Evolutionary conservation across 2,113 vertebrate genomes (phyloP).

Genomic region (Psittacula cyanocephala): DNA sequence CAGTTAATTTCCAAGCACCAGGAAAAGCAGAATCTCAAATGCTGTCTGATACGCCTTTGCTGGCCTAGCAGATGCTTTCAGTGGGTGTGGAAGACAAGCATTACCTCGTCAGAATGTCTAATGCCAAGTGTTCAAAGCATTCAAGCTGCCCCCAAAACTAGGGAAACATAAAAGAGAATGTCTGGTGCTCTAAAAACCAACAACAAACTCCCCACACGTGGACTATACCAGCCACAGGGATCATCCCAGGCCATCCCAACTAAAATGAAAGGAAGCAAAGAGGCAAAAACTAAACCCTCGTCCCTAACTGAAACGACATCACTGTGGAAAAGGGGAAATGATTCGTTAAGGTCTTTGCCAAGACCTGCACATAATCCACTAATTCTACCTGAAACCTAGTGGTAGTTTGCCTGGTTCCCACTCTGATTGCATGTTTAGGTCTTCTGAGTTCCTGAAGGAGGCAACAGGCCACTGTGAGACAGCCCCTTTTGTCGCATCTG

Average conservation of each 20-base stretch:
- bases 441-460: neutral
- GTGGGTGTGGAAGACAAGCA: slow-evolving; percentile 16
- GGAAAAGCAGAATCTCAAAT: slow-evolving; percentile 7
- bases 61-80: slow-evolving; percentile 42
- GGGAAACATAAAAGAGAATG: neutral
- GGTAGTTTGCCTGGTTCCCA: neutral
- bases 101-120: neutral
- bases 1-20: neutral
- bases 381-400: neutral
- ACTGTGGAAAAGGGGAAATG: neutral
- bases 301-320: neutral
- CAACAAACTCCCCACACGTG: rapidly evolving
- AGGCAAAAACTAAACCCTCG: neutral
- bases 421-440: neutral
- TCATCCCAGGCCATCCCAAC: neutral
- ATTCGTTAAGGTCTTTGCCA: neutral
- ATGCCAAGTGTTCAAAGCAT: neutral
- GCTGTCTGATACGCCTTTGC: neutral
- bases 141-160: neutral
- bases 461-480: neutral
- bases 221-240: neutral
- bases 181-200: neutral
- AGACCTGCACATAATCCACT: neutral
- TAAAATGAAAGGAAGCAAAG: neutral
- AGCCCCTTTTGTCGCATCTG: neutral